A percentile compares a stretch with the other conserved stretches of the same genome.
These are phyloP conservation scores for Nannospalax galili DNA, from an alignment of 2,113 vertebrate species.

Conservation along the genomic window DNA sequence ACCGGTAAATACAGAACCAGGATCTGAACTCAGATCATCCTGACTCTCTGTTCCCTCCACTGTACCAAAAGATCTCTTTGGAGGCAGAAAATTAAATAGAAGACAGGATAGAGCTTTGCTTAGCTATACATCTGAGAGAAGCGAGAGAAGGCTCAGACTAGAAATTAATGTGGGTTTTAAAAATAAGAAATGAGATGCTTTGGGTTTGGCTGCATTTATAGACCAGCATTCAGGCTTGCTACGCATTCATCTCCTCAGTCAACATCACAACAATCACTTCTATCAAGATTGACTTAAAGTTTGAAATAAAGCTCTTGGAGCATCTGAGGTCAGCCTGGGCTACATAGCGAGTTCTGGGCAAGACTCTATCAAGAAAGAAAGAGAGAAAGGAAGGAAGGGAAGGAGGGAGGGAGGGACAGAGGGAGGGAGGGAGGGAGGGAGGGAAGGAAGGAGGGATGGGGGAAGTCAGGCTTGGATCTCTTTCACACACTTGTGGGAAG, in stretches of 20 bases:
- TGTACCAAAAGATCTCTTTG: background rate
- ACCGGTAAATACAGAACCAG: background rate
- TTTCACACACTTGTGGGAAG: background rate
- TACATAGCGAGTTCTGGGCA: background rate
- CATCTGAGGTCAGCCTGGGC: background rate
- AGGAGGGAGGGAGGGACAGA: too few relatives aligned
- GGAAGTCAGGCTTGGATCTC: background rate
- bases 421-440: background rate
- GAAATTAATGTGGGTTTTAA: slow-evolving; percentile 37
- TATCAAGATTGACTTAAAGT: background rate
- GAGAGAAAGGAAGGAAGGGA: background rate
- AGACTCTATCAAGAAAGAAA: background rate
- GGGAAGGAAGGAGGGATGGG: background rate
- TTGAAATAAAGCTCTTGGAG: background rate
- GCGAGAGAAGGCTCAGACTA: background rate
- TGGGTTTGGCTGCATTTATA: background rate
- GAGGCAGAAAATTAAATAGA: background rate
- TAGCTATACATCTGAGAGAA: background rate
- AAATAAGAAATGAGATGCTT: background rate
- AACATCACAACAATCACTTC: background rate
- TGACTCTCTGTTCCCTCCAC: background rate
- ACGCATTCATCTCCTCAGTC: background rate
- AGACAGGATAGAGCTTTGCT: background rate
- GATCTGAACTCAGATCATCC: slow-evolving; percentile 13
- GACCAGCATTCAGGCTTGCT: background rate